Conservation (phyloP, 2,113 vertebrate species). For the Gallinago media region DNA sequence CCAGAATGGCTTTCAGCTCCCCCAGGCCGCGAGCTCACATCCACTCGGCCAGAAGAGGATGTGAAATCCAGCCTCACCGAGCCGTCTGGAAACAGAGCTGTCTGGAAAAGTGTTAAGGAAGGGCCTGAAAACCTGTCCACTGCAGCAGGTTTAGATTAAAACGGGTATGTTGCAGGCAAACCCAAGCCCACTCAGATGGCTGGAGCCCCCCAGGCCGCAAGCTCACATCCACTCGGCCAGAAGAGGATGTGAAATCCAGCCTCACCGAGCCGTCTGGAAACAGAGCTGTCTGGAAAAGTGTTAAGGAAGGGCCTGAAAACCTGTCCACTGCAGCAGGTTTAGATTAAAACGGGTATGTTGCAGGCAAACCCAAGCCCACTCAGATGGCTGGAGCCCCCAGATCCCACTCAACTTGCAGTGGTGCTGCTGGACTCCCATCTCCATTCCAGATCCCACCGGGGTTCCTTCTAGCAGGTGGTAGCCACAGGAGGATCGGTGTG, state of each 20-base stretch:
- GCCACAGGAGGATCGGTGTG: background rate
- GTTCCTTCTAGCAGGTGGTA: background rate
- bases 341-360: conserved; percentile 38
- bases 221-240: background rate
- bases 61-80: conserved; percentile 25
- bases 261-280: conserved; percentile 13
- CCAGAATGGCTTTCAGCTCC: background rate
- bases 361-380: background rate
- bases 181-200: background rate
- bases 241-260: conserved; percentile 40
- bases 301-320: conserved; percentile 11
- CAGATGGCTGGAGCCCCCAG: fast-evolving
- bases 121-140: conserved; percentile 11
- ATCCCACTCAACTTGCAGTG: background rate
- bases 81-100: conserved; percentile 40
- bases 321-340: conserved; percentile 25
- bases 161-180: background rate
- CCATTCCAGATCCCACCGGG: background rate
- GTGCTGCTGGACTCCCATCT: background rate
- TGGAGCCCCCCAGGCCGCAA: fast-evolving
- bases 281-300: conserved; percentile 29
- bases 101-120: conserved; percentile 14
- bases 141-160: conserved; percentile 53
- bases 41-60: background rate
- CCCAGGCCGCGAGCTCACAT: background rate